Base-by-base conservation (phyloP, 2,113 vertebrate genomes). In the Haplotaxodon microlepis region DNA sequence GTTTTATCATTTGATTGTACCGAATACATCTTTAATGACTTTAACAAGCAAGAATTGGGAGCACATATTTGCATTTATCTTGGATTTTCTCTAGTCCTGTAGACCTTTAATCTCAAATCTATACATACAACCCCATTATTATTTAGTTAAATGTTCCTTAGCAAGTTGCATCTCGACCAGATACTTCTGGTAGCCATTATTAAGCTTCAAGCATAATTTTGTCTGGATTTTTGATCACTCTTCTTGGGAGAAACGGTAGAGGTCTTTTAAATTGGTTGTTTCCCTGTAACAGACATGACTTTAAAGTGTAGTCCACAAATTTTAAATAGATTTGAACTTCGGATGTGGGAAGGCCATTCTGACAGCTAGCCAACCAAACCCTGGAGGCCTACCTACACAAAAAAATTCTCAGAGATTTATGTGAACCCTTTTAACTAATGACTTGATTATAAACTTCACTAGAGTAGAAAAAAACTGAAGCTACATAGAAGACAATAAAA, bases 1-100 rank as follows among this genome's bases (percentile, higher is more conserved):
- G 54, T 57, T 57, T 27, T 1, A 14, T 57, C 24, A 57, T 61
- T 61, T 17, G 57, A 61, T 61, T 61, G 57, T 61, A 4, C 27
- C 2, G 0, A 29, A 9, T 61, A 61, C 57, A 61, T 61, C 5
- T 61, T 61, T 61, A 61, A 0, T 31, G 27, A 61, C 3, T 31
- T 61, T 61, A 61, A 34, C 54, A 34, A 61, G 14, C 57, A 61
- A 61, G 57, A 17, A 61, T 34, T 34, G 1, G 14, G 8, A 17
- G 8, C 29, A 10, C 29, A 31, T 17, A 8, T 0, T 61, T 34
- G 5, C 34, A 61, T 31, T 34, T 61, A 34, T 17, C 29, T 17
- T 1, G 16, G 5, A 34, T 61, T 61, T 57, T 57, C 0, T 57
- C 1, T 0, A 57, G 27, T 27, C 12, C 12, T 3, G 12, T 2